Evolutionary conservation across 2,113 vertebrate species (phyloP).

Genomic region (Progne subis): DNA sequence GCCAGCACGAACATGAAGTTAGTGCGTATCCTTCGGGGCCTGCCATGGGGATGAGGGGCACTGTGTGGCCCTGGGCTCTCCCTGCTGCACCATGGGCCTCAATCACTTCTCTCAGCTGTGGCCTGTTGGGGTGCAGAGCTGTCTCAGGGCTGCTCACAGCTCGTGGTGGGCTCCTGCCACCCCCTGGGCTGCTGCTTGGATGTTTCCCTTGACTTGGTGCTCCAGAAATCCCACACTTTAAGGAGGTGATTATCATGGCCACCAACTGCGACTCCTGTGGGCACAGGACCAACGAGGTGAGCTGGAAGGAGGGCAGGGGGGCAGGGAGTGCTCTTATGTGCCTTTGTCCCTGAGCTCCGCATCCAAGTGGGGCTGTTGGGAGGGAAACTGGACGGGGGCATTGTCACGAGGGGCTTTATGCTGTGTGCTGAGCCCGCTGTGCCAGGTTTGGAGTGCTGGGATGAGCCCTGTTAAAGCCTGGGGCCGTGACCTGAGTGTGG

Average conservation of each 20-base stretch:
- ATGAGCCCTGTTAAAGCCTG: accelerated
- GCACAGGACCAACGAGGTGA: constrained; percentile 91
- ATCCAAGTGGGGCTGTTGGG: not conserved
- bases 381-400: not conserved
- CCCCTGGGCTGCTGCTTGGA: accelerated
- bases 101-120: accelerated
- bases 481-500: accelerated
- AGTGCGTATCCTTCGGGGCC: constrained; percentile 84
- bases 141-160: accelerated
- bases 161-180: accelerated
- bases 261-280: constrained; percentile 92
- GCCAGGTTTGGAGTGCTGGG: not conserved
- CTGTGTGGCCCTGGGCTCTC: too few relatives aligned
- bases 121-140: too few relatives aligned
- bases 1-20: constrained; percentile 96
- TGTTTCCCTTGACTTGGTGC: constrained; percentile 54
- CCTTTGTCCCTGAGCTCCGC: accelerated
- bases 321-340: accelerated
- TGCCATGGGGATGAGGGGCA: accelerated
- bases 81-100: accelerated
- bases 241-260: constrained; percentile 97
- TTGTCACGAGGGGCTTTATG: not conserved
- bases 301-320: not conserved
- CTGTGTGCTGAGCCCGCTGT: not conserved
- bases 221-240: constrained; percentile 94